Base-by-base conservation (phyloP, 2,888 invertebrate species). In the Ectropis crepuscularia region DNA sequence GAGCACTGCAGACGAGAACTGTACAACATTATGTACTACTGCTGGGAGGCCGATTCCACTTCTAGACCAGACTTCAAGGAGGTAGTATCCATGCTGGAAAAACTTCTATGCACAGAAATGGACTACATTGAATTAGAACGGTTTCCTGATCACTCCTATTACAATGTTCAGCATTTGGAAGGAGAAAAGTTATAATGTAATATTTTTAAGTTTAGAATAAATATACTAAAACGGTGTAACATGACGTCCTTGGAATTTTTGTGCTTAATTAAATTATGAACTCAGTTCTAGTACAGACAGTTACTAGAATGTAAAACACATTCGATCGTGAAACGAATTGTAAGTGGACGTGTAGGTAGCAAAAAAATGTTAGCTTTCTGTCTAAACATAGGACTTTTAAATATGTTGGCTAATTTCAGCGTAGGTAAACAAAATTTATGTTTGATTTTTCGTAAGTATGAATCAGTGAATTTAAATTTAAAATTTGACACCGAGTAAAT, bases 1-100 rank as follows among this genome's bases (percentile, higher is more conserved):
- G 98, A 97, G 75, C 98, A 99, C 80, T 98, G 98, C 85, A 96
- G 98, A 53, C 94, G 98, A 6, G 98, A 98, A 83, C 93, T 98
- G 0, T 98, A 98, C 89, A 97, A 98, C 78, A 97, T 98, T 58
- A 98, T 98, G 98, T 98, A 96, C 83, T 98, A 98, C 84, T 99
- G 98, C 85, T 99, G 99, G 99, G 96, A 97, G 69, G 96, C 96
- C 10, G 96, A 97, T 75, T 95, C 97, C 0, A 94, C 95, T n/a
- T 94, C 96, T 67, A 89, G 99, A 63, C 98, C 98, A 0, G 94
- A 96, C 51, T 99, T 99, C 87, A 93, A 94, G 0, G 98, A 98
- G 85, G 95, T 98, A 16, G 96, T 97, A 4, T 93, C 94, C 58
- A 94, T 97, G 83, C 90, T 98, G 54, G 98, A 98, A 83, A 95